These are phyloP conservation scores for Lobophora halterata DNA, from an alignment of 2,888 invertebrate genomes.

Conservation along the genomic window DNA sequence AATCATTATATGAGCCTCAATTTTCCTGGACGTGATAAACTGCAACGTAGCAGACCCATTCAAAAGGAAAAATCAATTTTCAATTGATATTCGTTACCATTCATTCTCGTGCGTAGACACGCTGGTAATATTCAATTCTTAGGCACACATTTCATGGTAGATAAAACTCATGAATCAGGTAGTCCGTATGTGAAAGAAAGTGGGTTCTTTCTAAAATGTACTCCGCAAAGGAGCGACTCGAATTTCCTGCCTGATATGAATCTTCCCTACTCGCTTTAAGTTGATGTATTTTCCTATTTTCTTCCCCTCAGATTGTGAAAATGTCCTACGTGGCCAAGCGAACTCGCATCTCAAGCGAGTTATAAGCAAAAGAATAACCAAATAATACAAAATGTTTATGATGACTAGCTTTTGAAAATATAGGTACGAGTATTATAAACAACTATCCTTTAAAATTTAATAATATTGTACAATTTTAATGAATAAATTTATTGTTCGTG, in stretches of 20 bases:
- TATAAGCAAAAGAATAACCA: constrained; percentile 15
- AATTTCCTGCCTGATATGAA: constrained; percentile 79
- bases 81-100: constrained; percentile 51
- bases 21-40: constrained; percentile 7
- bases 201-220: constrained; percentile 69
- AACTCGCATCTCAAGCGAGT: constrained; percentile 28
- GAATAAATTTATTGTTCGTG: too few relatives aligned
- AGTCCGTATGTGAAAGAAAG: constrained; percentile 71
- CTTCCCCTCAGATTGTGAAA: constrained; percentile 54
- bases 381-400: too few relatives aligned
- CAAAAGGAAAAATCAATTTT: constrained; percentile 18
- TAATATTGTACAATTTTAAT: too few relatives aligned
- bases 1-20: constrained; percentile 6
- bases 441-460: too few relatives aligned
- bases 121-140: constrained; percentile 70
- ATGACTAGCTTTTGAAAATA: too few relatives aligned
- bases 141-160: constrained; percentile 73
- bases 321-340: constrained; percentile 38
- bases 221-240: constrained; percentile 62
- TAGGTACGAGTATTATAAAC: too few relatives aligned
- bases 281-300: constrained; percentile 79
- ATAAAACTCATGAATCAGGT: constrained; percentile 79
- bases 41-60: constrained; percentile 12
- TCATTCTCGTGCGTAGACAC: constrained; percentile 54
- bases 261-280: constrained; percentile 79